These are phyloP conservation scores for Columba janthina DNA, from an alignment of 2,113 vertebrate genomes.

Conservation along the genomic window DNA sequence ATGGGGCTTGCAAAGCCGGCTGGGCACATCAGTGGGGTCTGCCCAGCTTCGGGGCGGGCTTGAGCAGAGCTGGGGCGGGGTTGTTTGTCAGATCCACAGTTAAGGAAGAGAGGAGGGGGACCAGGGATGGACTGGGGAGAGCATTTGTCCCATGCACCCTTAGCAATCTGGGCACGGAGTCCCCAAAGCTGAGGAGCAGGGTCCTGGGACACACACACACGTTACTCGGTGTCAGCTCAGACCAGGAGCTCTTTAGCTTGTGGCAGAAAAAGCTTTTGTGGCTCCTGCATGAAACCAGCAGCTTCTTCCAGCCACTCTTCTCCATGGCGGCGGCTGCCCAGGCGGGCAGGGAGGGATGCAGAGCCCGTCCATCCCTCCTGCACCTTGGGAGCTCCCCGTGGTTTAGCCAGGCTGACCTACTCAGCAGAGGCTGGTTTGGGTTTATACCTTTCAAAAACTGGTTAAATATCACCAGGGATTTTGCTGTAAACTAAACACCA, in stretches of 20 bases:
- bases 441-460: neutral
- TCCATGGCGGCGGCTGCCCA: neutral
- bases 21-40: fast-evolving
- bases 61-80: neutral
- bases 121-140: neutral
- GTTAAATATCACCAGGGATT: neutral
- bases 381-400: neutral
- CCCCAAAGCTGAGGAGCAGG: neutral
- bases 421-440: neutral
- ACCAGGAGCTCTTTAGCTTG: neutral
- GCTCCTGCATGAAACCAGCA: slow-evolving; percentile 37
- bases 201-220: neutral
- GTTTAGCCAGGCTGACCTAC: neutral
- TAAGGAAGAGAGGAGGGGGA: neutral
- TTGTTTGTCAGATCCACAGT: neutral
- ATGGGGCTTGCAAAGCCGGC: neutral
- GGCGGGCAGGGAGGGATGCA: neutral
- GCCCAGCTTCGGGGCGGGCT: neutral
- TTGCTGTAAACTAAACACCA: neutral
- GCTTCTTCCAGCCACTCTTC: neutral
- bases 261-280: slow-evolving; percentile 20
- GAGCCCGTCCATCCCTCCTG: neutral
- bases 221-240: neutral
- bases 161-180: neutral
- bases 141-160: neutral